Percentiles rank a stretch among this genome's conserved stretches.
Conservation (phyloP, 2,113 vertebrate species). For the Genyomyrus donnyi region DNA sequence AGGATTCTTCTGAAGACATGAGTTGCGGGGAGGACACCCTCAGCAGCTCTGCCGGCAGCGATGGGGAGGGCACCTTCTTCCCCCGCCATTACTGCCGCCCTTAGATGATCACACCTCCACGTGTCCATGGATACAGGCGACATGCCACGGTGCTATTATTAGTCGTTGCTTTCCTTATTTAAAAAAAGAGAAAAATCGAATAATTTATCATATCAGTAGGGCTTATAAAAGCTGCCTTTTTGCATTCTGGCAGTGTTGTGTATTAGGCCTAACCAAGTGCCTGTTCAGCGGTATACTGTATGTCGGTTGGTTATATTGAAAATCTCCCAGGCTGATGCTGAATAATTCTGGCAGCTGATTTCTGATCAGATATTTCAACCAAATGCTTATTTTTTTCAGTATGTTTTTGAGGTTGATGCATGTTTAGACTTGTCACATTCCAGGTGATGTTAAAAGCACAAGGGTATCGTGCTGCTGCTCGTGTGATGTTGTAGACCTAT, state of each 20-base stretch:
- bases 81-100: not conserved
- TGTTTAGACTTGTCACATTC: constrained; percentile 15
- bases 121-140: not conserved
- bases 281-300: constrained; percentile 10
- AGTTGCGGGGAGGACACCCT: constrained; percentile 19
- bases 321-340: not conserved
- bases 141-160: constrained; percentile 3
- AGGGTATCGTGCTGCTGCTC: not conserved
- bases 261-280: constrained; percentile 13
- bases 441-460: constrained; percentile 11
- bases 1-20: constrained; percentile 19
- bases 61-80: constrained; percentile 9
- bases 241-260: not conserved
- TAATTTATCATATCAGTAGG: constrained; percentile 9
- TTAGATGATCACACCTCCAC: not conserved
- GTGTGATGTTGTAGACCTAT: not conserved
- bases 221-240: not conserved
- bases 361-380: not conserved
- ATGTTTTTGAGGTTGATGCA: not conserved
- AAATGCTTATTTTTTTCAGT: not conserved
- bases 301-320: not conserved
- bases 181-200: not conserved
- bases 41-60: constrained; percentile 10
- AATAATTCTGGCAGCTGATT: constrained; percentile 13
- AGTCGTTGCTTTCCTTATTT: not conserved